phyloP scores from a whole-genome alignment of 1,140 invertebrate species.

The Temnothorax curvispinosus region DNA sequence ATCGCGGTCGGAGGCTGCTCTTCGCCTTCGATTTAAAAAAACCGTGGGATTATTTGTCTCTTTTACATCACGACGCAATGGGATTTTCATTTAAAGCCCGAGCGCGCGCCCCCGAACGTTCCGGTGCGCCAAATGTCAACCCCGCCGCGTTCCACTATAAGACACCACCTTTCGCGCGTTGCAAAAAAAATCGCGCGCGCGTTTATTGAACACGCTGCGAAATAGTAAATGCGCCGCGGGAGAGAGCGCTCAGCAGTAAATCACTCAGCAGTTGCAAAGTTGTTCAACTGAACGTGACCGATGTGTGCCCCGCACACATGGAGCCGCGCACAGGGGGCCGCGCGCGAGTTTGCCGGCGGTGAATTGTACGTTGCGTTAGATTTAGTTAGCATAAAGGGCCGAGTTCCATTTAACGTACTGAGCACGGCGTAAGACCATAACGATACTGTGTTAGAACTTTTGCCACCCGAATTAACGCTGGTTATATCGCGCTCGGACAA shows the following conservation, averaged over 20 bases:
- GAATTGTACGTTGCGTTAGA: slow-evolving; percentile 62
- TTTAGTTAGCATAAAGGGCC: slow-evolving; percentile 61
- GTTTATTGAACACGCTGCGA: slow-evolving; percentile 57
- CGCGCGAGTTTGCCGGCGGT: slow-evolving; percentile 15
- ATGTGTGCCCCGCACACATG: slow-evolving; percentile 51
- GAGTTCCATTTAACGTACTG: slow-evolving; percentile 60
- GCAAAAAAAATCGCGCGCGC: slow-evolving; percentile 32
- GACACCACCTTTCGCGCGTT: neutral
- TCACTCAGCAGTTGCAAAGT: slow-evolving; percentile 62
- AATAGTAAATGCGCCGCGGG: slow-evolving; percentile 57
- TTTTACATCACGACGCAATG: neutral
- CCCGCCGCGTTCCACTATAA: neutral
- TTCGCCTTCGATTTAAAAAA: neutral
- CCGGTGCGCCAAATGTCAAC: slow-evolving; percentile 12
- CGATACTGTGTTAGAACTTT: slow-evolving; percentile 55
- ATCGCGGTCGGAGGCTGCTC: neutral
- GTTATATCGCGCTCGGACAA: slow-evolving; percentile 48
- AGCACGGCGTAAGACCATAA: slow-evolving; percentile 58
- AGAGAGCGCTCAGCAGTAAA: slow-evolving; percentile 55
- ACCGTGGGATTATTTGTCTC: neutral
- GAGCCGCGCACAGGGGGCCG: neutral
- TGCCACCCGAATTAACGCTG: slow-evolving; percentile 55
- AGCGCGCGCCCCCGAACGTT: neutral
- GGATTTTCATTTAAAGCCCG: neutral
- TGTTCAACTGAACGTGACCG: slow-evolving; percentile 63